Evolutionary conservation across 2,113 vertebrate genomes (phyloP), one percentile per base, ranked within the genome.

Genomic region (Chloebia gouldiae): DNA sequence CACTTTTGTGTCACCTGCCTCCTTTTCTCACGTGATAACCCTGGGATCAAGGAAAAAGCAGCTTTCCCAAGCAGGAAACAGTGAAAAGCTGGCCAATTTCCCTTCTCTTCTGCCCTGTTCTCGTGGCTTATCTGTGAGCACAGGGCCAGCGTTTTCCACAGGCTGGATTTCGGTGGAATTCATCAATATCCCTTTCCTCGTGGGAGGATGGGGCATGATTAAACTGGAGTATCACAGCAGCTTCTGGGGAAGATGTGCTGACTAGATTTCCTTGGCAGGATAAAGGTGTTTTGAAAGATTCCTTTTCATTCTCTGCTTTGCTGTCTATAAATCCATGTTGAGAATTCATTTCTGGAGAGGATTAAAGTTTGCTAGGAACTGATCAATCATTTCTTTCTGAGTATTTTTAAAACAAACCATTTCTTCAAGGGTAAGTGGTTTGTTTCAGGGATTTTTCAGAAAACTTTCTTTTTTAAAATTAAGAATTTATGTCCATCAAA

Each of bases 21-120:
- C 61, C 4, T 47, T 60, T 81, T 79, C 78, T 72, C 93, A 51
- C 15, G 2, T 13, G 85, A 84, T 96, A 93, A 95, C 70, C 80
- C 8, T 1, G 7, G 10, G 90, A 71, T 95, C 20, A 91, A 91
- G 87, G 92, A 85, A 94, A 66, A 73, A 50, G 82, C 89, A 53
- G 30, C 33, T 73, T 90, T 91, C 42, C 69, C 70, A 59, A 75
- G 44, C 73, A 95, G 91, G 93, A 97, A 97, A 79, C 11, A 44
- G 39, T 56, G 77, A 82, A 97, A 92, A 90, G 72, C 81, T 66
- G 88, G 16, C 13, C 2, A 40, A 93, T 96, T 95, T 96, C 93
- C 92, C 50, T 42, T 27, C 2, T 9, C 23, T 60, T 92, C 70
- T 17, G 10, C 44, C 51, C 33, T 22, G 53, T 60, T 47, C 82